phyloP scores from a whole-genome alignment of 2,797 vertebrate genomes.

The Cryptoblepharus egeriae region DNA sequence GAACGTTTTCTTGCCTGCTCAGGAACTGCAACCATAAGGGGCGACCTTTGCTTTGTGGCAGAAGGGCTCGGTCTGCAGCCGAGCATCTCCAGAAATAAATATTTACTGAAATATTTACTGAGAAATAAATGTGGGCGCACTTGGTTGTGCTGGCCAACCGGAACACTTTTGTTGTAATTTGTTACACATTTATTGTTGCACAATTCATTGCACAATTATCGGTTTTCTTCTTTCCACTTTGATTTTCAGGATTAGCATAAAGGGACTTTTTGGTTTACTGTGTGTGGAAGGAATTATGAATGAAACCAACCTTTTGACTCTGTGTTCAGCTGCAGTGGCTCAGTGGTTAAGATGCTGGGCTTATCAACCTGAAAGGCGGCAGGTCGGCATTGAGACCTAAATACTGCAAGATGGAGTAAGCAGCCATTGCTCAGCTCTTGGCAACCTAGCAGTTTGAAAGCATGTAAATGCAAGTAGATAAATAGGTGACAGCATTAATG shows the following conservation, averaged over 20 bases:
- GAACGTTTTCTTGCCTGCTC: not conserved
- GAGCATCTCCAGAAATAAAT: not conserved
- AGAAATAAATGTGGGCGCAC: not conserved
- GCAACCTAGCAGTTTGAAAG: too few species aligned
- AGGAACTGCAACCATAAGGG: conserved; percentile 5
- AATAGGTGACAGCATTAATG: too few species aligned
- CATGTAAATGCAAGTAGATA: too few species aligned
- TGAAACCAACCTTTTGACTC: conserved; percentile 1
- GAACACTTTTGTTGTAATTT: conserved; percentile 24
- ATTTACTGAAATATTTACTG: too few species aligned
- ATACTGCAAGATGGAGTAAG: too few species aligned
- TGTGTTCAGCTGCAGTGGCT: too few species aligned
- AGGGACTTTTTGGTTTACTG: conserved; percentile 20
- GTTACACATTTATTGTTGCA: too few species aligned
- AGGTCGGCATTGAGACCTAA: too few species aligned
- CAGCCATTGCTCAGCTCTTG: too few species aligned
- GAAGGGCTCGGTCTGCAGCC: conserved; percentile 2
- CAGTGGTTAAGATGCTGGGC: too few species aligned
- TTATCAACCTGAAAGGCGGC: too few species aligned
- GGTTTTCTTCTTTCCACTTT: conserved; percentile 19
- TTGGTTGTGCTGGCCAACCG: conserved; percentile 7
- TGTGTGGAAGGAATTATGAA: conserved; percentile 11
- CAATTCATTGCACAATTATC: not conserved
- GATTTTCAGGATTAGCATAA: conserved; percentile 8
- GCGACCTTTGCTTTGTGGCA: not conserved